These are phyloP conservation scores for Turritopsis rubra DNA, from an alignment of 30 jellyfish, hydroid and myxozoan genomes.

Conservation along the genomic window DNA sequence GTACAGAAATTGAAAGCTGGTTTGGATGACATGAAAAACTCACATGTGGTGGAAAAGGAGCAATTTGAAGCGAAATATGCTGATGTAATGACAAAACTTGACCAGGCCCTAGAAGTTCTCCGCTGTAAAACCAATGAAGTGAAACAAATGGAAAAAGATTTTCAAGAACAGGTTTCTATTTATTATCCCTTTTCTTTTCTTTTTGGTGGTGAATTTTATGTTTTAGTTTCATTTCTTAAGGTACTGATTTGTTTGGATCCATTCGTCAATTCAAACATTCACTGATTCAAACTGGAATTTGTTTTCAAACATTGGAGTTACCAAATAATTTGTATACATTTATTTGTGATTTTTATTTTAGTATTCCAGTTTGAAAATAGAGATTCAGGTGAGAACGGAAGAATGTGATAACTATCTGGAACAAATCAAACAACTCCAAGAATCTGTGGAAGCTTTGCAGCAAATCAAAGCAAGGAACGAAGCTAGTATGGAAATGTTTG, in stretches of 20 bases:
- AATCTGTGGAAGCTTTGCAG: constrained; percentile 16
- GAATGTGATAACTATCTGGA: constrained; percentile 5
- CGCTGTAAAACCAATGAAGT: constrained; percentile 28
- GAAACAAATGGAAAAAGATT: constrained; percentile 28
- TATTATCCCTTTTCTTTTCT: background rate
- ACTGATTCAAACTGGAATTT: no score
- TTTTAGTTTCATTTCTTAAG: background rate
- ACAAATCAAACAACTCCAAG: constrained; percentile 15
- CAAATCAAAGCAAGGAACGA: constrained; percentile 15
- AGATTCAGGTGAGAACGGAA: background rate
- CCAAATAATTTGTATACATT: no score
- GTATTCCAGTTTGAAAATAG: constrained; percentile 17
- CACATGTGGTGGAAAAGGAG: background rate
- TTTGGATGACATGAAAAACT: background rate
- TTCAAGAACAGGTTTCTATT: constrained; percentile 39
- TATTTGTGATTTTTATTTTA: no score
- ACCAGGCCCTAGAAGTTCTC: constrained; percentile 27
- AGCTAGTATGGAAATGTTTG: constrained; percentile 2
- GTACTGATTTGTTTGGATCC: background rate
- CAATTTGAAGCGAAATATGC: background rate
- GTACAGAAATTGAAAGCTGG: background rate
- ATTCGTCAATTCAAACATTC: background rate
- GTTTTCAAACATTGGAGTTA: no score
- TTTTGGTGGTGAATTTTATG: background rate
- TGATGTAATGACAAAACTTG: background rate